These are phyloP conservation scores for Siphamia tubifer DNA, from an alignment of 2,113 vertebrate species.

Conservation along the genomic window DNA sequence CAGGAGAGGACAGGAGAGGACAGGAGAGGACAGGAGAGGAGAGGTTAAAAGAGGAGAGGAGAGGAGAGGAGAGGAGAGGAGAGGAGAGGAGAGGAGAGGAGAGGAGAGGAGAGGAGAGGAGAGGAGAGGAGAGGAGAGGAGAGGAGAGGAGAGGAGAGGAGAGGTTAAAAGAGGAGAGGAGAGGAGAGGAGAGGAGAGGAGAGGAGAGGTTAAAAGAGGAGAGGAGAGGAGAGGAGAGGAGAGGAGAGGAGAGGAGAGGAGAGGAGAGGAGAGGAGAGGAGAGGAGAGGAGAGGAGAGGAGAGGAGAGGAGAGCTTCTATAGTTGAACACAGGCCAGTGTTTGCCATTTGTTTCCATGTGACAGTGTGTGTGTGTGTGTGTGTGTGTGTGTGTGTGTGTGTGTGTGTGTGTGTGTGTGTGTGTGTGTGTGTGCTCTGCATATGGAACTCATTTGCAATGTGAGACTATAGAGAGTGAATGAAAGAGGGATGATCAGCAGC, in stretches of 20 bases:
- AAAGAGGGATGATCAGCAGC: constrained; percentile 16
- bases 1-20: neutral
- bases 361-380: too few relatives aligned
- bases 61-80: neutral
- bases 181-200: neutral
- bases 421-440: constrained; percentile 49
- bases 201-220: neutral
- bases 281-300: neutral
- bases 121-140: neutral
- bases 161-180: too few relatives aligned
- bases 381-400: too few relatives aligned
- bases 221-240: neutral
- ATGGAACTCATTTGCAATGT: constrained; percentile 68
- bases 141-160: neutral
- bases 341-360: constrained; percentile 29
- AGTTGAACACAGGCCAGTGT: neutral
- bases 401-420: too few relatives aligned
- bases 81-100: neutral
- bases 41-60: neutral
- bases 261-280: neutral
- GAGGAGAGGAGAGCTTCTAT: neutral
- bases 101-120: neutral
- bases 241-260: neutral
- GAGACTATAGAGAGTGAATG: constrained; percentile 38
- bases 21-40: neutral